Evolutionary conservation across 2,113 vertebrate genomes (phyloP).

Genomic region (Cyprinodon brontotheroides): DNA sequence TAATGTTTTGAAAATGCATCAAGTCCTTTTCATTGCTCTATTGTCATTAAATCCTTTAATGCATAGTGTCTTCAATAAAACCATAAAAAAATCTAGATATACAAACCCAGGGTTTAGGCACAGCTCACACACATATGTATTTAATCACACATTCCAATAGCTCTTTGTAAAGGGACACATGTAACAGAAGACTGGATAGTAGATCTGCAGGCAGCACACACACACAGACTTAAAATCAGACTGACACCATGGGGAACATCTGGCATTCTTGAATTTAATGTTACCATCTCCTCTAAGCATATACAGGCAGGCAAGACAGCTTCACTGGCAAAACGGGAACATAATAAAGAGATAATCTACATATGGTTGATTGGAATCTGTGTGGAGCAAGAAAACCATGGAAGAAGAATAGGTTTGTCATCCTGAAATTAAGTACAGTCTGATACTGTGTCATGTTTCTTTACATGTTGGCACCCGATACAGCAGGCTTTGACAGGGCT

Average conservation of each 20-base stretch:
- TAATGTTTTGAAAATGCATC: background rate
- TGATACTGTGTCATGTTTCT: background rate
- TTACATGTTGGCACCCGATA: too few relatives aligned
- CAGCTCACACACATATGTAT: background rate
- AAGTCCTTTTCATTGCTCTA: background rate
- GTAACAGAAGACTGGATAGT: conserved; percentile 18
- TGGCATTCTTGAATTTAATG: conserved; percentile 33
- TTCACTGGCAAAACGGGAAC: background rate
- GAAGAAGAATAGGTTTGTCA: background rate
- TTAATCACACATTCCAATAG: conserved; percentile 13
- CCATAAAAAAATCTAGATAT: background rate
- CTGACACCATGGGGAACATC: conserved; percentile 34
- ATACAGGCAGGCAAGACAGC: background rate
- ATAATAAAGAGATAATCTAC: background rate
- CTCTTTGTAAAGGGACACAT: background rate
- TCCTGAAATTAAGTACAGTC: background rate
- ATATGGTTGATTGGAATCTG: background rate
- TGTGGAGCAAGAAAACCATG: background rate
- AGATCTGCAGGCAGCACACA: conserved; percentile 10
- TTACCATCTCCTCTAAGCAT: conserved; percentile 5
- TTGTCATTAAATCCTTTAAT: background rate
- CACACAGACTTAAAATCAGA: background rate
- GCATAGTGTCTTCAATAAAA: background rate
- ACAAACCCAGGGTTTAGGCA: background rate
- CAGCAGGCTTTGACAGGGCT: background rate